Base-by-base conservation (phyloP, 2,797 vertebrate genomes). In the Trachurus trachurus region DNA sequence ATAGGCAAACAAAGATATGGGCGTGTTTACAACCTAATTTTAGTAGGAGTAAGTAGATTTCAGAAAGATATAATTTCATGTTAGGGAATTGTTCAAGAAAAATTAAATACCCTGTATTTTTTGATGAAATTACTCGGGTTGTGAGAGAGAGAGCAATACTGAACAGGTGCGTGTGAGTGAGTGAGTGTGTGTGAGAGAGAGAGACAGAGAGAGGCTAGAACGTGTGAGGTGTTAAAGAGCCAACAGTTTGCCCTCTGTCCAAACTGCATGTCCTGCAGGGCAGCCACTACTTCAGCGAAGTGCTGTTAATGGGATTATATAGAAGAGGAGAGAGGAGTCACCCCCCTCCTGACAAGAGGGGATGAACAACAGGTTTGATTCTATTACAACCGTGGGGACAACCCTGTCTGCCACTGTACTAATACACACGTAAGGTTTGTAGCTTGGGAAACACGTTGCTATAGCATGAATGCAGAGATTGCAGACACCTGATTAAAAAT, bases 231-330 rank as follows among this genome's bases (percentile, higher is more conserved):
- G 89, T 90, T 90, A 89, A 84, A 82, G 70, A 81, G 81, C 76
- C 66, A 39, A 50, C 65, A 76, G 76, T 78, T 79, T 58, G 60
- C 82, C 83, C 88, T 76, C 44, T 76, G 69, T 83, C 81, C 78
- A 77, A 65, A 75, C 47, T 6, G 72, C 83, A 61, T 76, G 85
- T 80, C 74, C 83, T 83, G 78, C 81, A 86, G 76, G 66, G 63
- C 66, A 70, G 61, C 78, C 49, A n/a, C 71, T 76, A 69, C 80
- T 89, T 71, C 76, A 77, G 82, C 62, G 71, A 88, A 93, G 87
- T 90, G 84, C 82, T 81, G 70, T 67, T 89, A 91, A 94, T 89
- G 69, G 88, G 89, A 93, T 92, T 93, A 91, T 76, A 69, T 37
- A 49, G 74, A 39, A 71, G 74, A 74, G 47, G 56, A 76, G 64